phyloP scores from a whole-genome alignment of 2,797 vertebrate species.

The Cuculus canorus region DNA sequence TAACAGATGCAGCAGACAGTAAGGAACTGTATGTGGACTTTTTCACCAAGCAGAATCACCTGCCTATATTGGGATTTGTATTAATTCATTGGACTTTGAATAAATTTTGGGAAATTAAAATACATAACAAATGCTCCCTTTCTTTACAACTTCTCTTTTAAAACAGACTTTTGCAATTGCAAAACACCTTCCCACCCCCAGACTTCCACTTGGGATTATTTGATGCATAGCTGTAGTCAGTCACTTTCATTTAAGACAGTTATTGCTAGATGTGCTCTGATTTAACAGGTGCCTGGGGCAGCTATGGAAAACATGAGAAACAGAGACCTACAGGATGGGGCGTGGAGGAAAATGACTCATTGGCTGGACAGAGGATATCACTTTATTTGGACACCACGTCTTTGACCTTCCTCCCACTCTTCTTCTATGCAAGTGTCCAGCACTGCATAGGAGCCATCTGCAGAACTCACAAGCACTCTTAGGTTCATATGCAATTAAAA shows the following conservation, averaged over 20 bases:
- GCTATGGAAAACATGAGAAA: neutral
- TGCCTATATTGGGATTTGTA: neutral
- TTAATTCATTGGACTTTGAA: neutral
- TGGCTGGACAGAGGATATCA: neutral
- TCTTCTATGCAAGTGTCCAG: neutral
- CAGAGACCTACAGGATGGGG: neutral
- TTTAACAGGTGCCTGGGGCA: slow-evolving; percentile 5
- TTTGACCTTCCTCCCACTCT: neutral
- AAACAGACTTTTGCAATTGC: neutral
- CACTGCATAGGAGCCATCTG: neutral
- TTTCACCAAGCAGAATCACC: neutral
- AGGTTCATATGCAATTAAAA: neutral
- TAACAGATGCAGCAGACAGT: neutral
- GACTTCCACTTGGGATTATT: slow-evolving; percentile 32
- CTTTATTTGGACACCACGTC: neutral
- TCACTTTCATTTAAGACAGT: slow-evolving; percentile 43
- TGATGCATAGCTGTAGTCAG: slow-evolving; percentile 1
- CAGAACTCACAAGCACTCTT: neutral
- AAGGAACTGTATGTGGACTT: neutral
- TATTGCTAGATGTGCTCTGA: slow-evolving; percentile 16
- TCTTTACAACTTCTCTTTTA: neutral
- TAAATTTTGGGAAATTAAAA: neutral
- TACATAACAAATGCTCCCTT: neutral
- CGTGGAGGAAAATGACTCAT: neutral
- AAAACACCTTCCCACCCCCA: neutral